Conservation (phyloP, 2,888 invertebrate species). For the Ectemnius cavifrons region DNA sequence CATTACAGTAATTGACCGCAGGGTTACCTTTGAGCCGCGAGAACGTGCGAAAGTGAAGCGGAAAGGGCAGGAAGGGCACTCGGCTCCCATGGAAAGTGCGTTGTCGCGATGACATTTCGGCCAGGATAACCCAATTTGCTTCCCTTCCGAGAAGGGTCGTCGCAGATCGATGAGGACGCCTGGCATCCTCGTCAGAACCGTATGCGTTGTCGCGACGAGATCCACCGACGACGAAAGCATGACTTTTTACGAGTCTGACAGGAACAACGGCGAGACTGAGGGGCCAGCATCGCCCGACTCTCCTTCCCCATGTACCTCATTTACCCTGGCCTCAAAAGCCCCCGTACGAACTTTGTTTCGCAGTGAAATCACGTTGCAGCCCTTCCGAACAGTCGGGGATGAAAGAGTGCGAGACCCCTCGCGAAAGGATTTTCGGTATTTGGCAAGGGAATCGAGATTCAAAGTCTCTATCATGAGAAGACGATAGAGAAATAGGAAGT, state of each 20-base stretch:
- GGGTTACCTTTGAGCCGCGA: slow-evolving; percentile 37
- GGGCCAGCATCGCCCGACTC: slow-evolving; percentile 20
- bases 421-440: neutral
- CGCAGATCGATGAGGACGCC: slow-evolving; percentile 54
- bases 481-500: too few relatives aligned
- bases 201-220: slow-evolving; percentile 39
- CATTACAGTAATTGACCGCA: slow-evolving; percentile 45
- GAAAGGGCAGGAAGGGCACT: slow-evolving; percentile 17
- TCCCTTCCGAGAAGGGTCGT: slow-evolving; percentile 43
- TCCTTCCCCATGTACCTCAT: slow-evolving; percentile 35
- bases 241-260: slow-evolving; percentile 38
- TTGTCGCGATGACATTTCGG: slow-evolving; percentile 43
- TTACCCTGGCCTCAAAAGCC: slow-evolving; percentile 23
- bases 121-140: slow-evolving; percentile 56
- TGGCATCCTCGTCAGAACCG: slow-evolving; percentile 31
- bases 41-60: slow-evolving; percentile 11
- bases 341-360: slow-evolving; percentile 13
- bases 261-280: slow-evolving; percentile 17
- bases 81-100: slow-evolving; percentile 27
- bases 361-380: slow-evolving; percentile 47
- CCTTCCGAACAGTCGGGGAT: too few relatives aligned
- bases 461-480: too few relatives aligned
- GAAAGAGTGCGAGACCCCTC: neutral
- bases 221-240: slow-evolving; percentile 36
- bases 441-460: too few relatives aligned